Conservation (phyloP, 1,140 invertebrate species). For the Forficula auricularia region DNA sequence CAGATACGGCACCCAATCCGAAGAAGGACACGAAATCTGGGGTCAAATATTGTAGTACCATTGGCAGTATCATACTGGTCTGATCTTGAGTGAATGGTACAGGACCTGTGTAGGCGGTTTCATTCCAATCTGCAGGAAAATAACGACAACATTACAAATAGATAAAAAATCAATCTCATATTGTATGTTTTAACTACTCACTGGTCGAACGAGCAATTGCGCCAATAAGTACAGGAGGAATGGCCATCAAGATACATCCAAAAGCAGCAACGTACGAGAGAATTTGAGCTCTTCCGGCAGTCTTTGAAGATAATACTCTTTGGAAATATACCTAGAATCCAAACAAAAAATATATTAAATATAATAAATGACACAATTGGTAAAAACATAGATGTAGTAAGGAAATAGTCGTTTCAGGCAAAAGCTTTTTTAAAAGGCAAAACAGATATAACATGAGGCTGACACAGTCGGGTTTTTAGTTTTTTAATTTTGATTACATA, state of each 20-base stretch:
- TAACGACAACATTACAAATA: too few species aligned
- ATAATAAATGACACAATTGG: not conserved
- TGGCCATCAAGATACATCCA: constrained; percentile 89
- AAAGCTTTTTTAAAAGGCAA: too few species aligned
- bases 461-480: too few species aligned
- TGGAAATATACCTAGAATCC: constrained; percentile 91
- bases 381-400: not conserved
- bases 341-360: constrained; percentile 4
- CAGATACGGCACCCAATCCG: constrained; percentile 92
- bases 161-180: too few species aligned
- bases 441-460: not conserved
- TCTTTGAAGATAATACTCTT: constrained; percentile 86
- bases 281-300: constrained; percentile 76
- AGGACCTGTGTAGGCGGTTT: constrained; percentile 62
- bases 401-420: too few species aligned
- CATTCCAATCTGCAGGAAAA: constrained; percentile 67
- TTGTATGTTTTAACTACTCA: constrained; percentile 26
- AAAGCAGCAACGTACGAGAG: constrained; percentile 91
- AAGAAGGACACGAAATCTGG: constrained; percentile 90
- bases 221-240: constrained; percentile 89
- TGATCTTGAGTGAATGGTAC: constrained; percentile 54
- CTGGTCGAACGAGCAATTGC: constrained; percentile 88
- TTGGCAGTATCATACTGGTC: constrained; percentile 84
- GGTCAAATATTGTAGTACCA: constrained; percentile 91
- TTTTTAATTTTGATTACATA: too few species aligned